Conservation (phyloP, 2,797 vertebrate genomes). For the Glossophaga mutica region DNA sequence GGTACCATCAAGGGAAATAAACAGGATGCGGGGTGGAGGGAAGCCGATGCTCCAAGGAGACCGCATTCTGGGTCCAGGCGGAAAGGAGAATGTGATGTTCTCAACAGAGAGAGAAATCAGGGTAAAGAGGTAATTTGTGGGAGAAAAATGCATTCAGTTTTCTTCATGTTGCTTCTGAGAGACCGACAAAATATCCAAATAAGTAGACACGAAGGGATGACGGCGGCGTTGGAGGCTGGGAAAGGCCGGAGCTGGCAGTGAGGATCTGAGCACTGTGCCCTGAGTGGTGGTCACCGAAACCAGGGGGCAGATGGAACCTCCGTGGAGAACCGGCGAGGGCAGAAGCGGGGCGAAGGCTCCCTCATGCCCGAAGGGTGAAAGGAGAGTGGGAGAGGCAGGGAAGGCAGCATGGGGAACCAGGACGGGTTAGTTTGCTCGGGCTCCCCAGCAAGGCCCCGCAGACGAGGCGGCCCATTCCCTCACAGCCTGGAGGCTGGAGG, state of each 20-base stretch:
- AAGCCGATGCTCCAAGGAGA: background rate
- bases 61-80: background rate
- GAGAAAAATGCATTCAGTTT: background rate
- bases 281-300: background rate
- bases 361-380: background rate
- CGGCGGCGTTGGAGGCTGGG: background rate
- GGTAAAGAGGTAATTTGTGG: background rate
- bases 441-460: rapidly evolving
- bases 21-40: background rate
- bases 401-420: background rate
- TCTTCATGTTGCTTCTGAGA: background rate
- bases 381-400: background rate
- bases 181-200: background rate
- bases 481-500: background rate
- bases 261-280: background rate
- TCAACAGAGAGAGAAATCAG: background rate
- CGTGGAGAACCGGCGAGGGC: background rate
- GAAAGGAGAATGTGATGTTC: background rate
- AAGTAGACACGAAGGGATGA: too few species aligned
- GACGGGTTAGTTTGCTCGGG: too few species aligned
- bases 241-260: background rate
- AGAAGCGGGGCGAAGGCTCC: background rate
- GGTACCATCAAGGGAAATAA: background rate
- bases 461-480: background rate
- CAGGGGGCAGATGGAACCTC: background rate